Percentiles rank a stretch among this genome's conserved stretches.
phyloP scores from a whole-genome alignment of 2,888 invertebrate species.

The Thymelicus sylvestris region DNA sequence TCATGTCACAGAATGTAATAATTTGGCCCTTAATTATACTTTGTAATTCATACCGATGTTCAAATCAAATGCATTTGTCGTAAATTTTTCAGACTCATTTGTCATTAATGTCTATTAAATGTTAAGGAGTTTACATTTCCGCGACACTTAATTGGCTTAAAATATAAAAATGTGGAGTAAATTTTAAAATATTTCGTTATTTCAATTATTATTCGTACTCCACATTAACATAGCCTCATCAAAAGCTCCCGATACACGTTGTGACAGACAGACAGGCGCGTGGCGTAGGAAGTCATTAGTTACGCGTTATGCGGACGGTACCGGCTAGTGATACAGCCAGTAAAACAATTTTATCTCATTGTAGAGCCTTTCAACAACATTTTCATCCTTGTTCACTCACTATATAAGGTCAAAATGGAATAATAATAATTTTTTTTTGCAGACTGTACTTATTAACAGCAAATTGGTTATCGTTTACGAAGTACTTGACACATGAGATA shows the following conservation, averaged over 20 bases:
- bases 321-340: slow-evolving; percentile 35
- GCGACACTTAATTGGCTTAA: no score
- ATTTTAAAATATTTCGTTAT: no score
- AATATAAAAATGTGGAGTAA: no score
- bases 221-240: slow-evolving; percentile 37
- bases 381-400: neutral
- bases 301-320: slow-evolving; percentile 47
- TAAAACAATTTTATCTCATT: slow-evolving; percentile 18
- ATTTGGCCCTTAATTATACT: no score
- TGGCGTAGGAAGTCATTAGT: slow-evolving; percentile 56
- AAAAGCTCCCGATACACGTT: slow-evolving; percentile 49
- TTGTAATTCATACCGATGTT: no score
- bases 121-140: no score
- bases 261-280: slow-evolving; percentile 56
- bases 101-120: no score
- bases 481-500: slow-evolving; percentile 37
- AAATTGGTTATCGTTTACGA: slow-evolving; percentile 44
- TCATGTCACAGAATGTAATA: no score
- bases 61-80: no score
- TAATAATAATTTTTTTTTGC: slow-evolving; percentile 9
- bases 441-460: slow-evolving; percentile 40
- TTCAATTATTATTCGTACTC: neutral
- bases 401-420: neutral
- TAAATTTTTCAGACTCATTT: no score
- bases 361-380: neutral